Percentiles rank a stretch among this genome's conserved stretches.
These are phyloP conservation scores for Nothocercus julius DNA, from an alignment of 2,113 vertebrate genomes.

Conservation along the genomic window DNA sequence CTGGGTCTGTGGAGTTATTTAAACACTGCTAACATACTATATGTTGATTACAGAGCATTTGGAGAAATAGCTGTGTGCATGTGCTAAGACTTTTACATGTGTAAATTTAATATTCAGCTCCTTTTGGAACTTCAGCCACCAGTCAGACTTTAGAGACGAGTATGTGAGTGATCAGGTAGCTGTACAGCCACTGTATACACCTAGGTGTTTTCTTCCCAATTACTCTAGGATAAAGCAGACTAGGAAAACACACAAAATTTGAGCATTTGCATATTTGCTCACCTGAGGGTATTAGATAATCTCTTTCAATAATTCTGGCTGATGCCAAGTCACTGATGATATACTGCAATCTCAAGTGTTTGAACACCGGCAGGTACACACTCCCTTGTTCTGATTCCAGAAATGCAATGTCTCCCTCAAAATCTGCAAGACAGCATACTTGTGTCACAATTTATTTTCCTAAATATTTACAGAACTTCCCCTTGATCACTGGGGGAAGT, in stretches of 20 bases:
- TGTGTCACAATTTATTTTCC: fast-evolving
- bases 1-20: background rate
- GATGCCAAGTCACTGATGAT: slow-evolving; percentile 96
- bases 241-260: background rate
- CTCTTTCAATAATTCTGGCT: slow-evolving; percentile 90
- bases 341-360: slow-evolving; percentile 89
- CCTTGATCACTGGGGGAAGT: fast-evolving
- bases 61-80: background rate
- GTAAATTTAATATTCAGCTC: background rate
- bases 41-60: background rate
- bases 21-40: background rate
- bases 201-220: background rate
- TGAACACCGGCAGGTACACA: slow-evolving; percentile 83
- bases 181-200: background rate
- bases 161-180: fast-evolving
- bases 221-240: background rate
- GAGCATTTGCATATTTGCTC: background rate
- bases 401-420: slow-evolving; percentile 82
- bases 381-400: slow-evolving; percentile 88
- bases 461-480: background rate
- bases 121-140: background rate
- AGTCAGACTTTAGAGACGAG: background rate
- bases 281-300: slow-evolving; percentile 91
- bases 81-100: background rate
- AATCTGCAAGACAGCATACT: slow-evolving; percentile 73